These are phyloP conservation scores for Auanema sp. DNA, from an alignment of 2,888 invertebrate species.

Conservation along the genomic window DNA sequence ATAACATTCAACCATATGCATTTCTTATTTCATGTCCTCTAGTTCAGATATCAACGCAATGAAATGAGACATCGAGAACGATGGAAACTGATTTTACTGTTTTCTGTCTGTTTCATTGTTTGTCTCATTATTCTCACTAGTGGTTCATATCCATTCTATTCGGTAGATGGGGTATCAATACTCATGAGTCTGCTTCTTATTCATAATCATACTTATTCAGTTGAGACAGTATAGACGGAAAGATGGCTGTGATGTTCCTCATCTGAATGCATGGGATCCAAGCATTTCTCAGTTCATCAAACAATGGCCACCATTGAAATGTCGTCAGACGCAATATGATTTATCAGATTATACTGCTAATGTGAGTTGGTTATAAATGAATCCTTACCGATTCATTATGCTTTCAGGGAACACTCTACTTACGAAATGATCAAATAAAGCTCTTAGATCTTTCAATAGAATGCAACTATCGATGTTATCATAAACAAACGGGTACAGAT, in stretches of 20 bases:
- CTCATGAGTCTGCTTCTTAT: too few species aligned
- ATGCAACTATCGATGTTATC: conserved; percentile 52
- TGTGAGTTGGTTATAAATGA: conserved; percentile 15
- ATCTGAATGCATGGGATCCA: conserved; percentile 57
- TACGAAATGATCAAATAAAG: conserved; percentile 31
- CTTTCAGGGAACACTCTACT: conserved; percentile 29
- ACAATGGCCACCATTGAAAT: conserved; percentile 30
- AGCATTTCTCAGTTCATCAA: conserved; percentile 42
- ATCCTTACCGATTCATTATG: background rate
- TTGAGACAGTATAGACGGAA: background rate
- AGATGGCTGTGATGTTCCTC: conserved; percentile 27
- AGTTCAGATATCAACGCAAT: too few species aligned
- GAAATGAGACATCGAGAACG: too few species aligned
- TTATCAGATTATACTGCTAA: conserved; percentile 38
- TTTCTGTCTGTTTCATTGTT: too few species aligned
- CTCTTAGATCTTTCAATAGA: conserved; percentile 23
- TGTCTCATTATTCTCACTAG: too few species aligned
- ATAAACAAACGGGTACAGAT: conserved; percentile 41
- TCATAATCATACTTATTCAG: too few species aligned
- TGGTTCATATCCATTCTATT: too few species aligned
- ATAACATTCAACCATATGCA: too few species aligned
- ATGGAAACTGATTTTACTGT: too few species aligned
- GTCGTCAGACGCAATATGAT: conserved; percentile 49
- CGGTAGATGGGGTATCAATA: too few species aligned
- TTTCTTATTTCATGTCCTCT: too few species aligned